Evolutionary conservation across 92 coral and sea anemone genomes (phyloP).

Genomic region (Diadumene lineata): DNA sequence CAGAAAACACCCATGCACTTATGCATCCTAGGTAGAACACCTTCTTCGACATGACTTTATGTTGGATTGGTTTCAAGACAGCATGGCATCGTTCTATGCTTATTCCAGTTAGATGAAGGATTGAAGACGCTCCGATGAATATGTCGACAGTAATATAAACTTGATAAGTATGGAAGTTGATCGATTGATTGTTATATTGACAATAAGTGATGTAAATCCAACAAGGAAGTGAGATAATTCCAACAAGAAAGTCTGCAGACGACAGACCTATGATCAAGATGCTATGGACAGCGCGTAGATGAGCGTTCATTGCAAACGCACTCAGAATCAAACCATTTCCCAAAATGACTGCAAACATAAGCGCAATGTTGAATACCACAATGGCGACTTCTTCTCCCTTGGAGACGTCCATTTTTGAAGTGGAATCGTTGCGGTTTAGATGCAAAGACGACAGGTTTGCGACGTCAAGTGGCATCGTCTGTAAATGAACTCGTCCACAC

Average conservation of each 20-base stretch:
- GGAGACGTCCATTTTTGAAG: background rate
- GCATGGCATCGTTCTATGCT: conserved; percentile 87
- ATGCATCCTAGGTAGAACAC: conserved; percentile 56
- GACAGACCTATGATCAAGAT: conserved; percentile 79
- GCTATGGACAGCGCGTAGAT: conserved; percentile 64
- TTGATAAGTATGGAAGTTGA: conserved; percentile 51
- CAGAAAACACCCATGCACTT: conserved; percentile 68
- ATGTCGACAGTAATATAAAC: conserved; percentile 85
- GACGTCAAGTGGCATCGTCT: background rate
- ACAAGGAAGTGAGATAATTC: conserved; percentile 68
- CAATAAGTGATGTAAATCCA: conserved; percentile 61
- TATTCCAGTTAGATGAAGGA: conserved; percentile 79
- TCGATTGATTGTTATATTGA: conserved; percentile 5
- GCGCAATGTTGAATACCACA: conserved; percentile 44
- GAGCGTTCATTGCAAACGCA: conserved; percentile 61
- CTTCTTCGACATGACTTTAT: conserved; percentile 59
- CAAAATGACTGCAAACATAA: conserved; percentile 50
- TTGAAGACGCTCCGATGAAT: conserved; percentile 86
- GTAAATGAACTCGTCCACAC: too few relatives aligned
- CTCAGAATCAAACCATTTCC: conserved; percentile 83
- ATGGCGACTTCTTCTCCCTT: conserved; percentile 36
- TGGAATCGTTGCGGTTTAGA: conserved; percentile 15
- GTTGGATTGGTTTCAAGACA: conserved; percentile 72
- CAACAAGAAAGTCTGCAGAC: conserved; percentile 78
- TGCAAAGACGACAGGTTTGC: conserved; percentile 4